phyloP scores from a whole-genome alignment of 2,113 vertebrate genomes.

The Campylomormyrus numenius region DNA sequence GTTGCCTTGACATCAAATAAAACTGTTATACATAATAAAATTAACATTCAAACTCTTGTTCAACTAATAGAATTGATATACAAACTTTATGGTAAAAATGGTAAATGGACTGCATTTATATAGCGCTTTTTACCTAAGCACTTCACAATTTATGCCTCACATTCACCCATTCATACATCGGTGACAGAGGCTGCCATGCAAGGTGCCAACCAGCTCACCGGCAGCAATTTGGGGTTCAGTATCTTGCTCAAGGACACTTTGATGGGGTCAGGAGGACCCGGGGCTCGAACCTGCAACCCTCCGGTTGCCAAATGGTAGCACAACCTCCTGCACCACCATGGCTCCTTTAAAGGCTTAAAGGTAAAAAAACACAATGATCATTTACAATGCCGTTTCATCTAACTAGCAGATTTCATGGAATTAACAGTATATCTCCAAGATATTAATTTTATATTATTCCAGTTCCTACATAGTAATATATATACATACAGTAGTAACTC shows the following conservation, averaged over 20 bases:
- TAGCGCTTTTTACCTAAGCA: too few relatives aligned
- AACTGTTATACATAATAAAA: neutral
- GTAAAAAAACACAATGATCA: neutral
- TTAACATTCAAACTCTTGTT: neutral
- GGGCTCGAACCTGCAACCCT: too few relatives aligned
- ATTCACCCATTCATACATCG: too few relatives aligned
- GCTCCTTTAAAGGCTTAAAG: neutral
- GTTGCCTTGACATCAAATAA: neutral
- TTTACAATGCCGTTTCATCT: neutral
- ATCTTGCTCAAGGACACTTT: too few relatives aligned
- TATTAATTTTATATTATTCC: neutral
- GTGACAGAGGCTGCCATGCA: too few relatives aligned
- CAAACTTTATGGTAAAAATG: neutral
- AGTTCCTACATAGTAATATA: neutral
- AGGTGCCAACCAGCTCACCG: too few relatives aligned
- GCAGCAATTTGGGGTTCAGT: too few relatives aligned
- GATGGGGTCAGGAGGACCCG: too few relatives aligned
- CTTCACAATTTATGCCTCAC: too few relatives aligned
- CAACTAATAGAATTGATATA: neutral
- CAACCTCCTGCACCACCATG: too few relatives aligned
- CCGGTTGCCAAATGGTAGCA: too few relatives aligned
- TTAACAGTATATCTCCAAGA: neutral
- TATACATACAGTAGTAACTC: neutral
- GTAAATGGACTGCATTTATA: too few relatives aligned
- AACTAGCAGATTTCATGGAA: neutral